phyloP scores from a whole-genome alignment of 35 echinoderm and acorn worm genomes.

The Chiridota heheva region DNA sequence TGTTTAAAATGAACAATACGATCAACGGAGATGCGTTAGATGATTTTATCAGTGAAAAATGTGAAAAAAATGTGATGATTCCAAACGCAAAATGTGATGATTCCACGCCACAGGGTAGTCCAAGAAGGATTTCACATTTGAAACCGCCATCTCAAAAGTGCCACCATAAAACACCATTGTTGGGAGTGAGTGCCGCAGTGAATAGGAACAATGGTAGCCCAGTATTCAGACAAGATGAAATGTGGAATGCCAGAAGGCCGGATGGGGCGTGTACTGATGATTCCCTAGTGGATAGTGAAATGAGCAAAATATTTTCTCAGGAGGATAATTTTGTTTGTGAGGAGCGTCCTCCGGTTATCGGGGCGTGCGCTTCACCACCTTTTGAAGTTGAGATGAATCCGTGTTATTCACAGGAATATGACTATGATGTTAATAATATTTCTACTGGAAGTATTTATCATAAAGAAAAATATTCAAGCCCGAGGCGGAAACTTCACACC shows the following conservation, averaged over 20 bases:
- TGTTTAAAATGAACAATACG: no score
- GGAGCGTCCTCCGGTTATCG: constrained; percentile 84
- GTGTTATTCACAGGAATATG: constrained; percentile 90
- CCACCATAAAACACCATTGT: background rate
- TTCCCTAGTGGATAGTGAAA: constrained; percentile 25
- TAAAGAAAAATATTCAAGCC: no score
- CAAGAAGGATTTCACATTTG: constrained; percentile 14
- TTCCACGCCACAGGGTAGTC: constrained; percentile 31
- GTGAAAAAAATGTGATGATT: constrained; percentile 19
- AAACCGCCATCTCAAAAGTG: constrained; percentile 32
- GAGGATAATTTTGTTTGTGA: constrained; percentile 38
- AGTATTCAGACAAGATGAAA: no score
- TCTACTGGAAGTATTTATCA: no score
- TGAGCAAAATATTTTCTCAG: constrained; percentile 13
- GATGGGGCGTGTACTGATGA: constrained; percentile 88
- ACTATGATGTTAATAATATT: no score
- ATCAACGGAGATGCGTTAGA: no score
- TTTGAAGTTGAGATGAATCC: constrained; percentile 97
- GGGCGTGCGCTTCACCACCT: constrained; percentile 86
- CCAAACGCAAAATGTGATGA: constrained; percentile 34
- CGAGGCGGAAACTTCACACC: constrained; percentile 24
- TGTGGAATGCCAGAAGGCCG: constrained; percentile 75
- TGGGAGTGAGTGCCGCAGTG: constrained; percentile 34
- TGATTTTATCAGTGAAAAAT: no score
- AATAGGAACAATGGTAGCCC: constrained; percentile 13